Base-by-base conservation (phyloP, 2,888 invertebrate genomes). In the Amphimallon solstitiale region DNA sequence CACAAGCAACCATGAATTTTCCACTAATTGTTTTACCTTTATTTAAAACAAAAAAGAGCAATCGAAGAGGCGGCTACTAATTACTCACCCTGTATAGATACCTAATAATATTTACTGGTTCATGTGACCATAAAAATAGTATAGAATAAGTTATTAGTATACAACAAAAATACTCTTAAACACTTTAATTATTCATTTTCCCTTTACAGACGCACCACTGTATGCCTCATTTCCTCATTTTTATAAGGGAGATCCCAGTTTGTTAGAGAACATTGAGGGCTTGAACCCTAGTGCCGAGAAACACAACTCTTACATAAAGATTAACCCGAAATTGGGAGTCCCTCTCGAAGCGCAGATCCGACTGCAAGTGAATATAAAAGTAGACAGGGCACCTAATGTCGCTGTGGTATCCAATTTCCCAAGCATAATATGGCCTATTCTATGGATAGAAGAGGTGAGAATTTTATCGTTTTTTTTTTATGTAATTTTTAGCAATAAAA, bases 211-310 rank as follows among this genome's bases (percentile, higher is more conserved):
- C 77, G 94, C 95, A 0, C 96, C 96, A 0, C 91, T 96, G 0
- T 93, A 92, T 73, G 84, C 95, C 6, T 96, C 95, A 0, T 93
- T 91, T 80, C 95, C 95, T 0, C 96, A 96, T 79, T 97, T 95
- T 82, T 92, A 90, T 79, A 90, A 93, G 70, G 91, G 93, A 0
- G 92, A 93, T 77, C 89, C 89, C 0, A 83, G 82, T 10, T 84
- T 94, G 0, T 78, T 90, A 12, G 82, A 88, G 0, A 86, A 87
- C 0, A 89, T 94, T 10, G 89, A 90, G 56, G 94, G 94, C 1
- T 83, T 95, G 6, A 84, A 85, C 1, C 94, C 95, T 0, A 82
- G 86, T 7, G 84, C 86, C 73, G 85, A 89, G 59, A 85, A 87
- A 63, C 95, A 95, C 75, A 88, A 88, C 75, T 90, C 92, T 0